Percentiles rank a stretch among this genome's conserved stretches.
These are phyloP conservation scores for Melanogrammus aeglefinus DNA, from an alignment of 2,797 vertebrate genomes.

Conservation along the genomic window DNA sequence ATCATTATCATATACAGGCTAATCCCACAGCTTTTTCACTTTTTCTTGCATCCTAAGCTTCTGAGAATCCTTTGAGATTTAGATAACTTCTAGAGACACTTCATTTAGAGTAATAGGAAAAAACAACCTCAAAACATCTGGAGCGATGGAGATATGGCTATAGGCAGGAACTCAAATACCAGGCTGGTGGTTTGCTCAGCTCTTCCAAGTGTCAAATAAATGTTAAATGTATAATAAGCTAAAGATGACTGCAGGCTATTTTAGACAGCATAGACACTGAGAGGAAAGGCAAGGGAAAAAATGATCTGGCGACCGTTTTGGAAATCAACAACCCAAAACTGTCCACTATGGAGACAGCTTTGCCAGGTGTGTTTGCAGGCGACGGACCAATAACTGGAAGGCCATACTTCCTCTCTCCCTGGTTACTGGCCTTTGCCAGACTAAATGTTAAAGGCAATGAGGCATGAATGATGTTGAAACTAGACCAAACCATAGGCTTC, in stretches of 20 bases:
- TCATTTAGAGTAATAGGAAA: conserved; percentile 17
- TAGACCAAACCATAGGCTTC: not conserved
- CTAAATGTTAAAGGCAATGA: not conserved
- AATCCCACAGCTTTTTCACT: conserved; percentile 9
- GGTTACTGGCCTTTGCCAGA: not conserved
- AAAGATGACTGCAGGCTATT: not conserved
- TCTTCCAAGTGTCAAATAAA: not conserved
- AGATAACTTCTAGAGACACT: not conserved
- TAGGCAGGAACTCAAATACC: conserved; percentile 21
- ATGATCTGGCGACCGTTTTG: not conserved
- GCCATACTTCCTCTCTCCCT: not conserved
- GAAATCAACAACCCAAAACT: not conserved
- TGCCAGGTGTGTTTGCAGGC: conserved; percentile 9
- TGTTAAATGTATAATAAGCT: not conserved
- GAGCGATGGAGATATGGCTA: conserved; percentile 31
- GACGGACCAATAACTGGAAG: not conserved
- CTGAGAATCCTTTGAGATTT: not conserved
- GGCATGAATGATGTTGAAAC: not conserved
- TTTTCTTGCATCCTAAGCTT: not conserved
- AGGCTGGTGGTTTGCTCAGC: conserved; percentile 3
- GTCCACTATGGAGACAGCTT: not conserved
- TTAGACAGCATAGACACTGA: not conserved
- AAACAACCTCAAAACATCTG: conserved; percentile 26
- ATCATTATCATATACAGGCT: not conserved
- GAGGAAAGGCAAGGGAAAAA: not conserved